These are phyloP conservation scores for Nyctibius grandis DNA, from an alignment of 2,797 vertebrate genomes.

Conservation along the genomic window DNA sequence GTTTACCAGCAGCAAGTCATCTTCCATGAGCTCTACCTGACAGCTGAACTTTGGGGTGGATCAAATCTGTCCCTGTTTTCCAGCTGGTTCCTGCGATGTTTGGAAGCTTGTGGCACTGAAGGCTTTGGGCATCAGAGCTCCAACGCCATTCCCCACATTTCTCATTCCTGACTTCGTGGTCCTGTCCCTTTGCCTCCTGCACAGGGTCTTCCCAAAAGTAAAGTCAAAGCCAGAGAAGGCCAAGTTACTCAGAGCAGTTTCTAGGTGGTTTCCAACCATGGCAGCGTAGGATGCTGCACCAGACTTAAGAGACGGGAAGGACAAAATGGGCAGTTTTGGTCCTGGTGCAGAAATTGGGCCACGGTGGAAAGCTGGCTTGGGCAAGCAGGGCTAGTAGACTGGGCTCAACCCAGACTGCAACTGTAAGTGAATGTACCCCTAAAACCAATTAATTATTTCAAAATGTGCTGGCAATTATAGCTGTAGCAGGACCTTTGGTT, in stretches of 20 bases:
- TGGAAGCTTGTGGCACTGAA: not conserved
- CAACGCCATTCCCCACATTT: accelerated
- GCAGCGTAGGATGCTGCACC: no score
- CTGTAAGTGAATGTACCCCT: not conserved
- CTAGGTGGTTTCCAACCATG: not conserved
- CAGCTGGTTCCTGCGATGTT: accelerated
- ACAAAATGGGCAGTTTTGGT: not conserved
- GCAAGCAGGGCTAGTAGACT: not conserved
- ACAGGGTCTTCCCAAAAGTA: not conserved
- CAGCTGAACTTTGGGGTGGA: not conserved
- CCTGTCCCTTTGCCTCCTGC: not conserved
- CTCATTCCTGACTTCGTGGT: accelerated
- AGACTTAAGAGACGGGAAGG: accelerated
- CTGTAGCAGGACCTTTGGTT: not conserved
- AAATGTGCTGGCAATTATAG: not conserved
- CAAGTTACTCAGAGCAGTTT: accelerated
- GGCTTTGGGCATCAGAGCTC: not conserved
- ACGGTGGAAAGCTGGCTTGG: not conserved
- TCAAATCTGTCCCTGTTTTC: not conserved
- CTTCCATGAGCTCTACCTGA: not conserved
- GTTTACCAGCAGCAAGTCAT: not conserved
- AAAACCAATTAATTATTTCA: not conserved
- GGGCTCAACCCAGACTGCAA: not conserved
- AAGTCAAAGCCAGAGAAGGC: not conserved
- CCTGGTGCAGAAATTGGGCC: not conserved